Base-by-base conservation (phyloP, 2,797 vertebrate genomes). In the Apogon talboti region DNA sequence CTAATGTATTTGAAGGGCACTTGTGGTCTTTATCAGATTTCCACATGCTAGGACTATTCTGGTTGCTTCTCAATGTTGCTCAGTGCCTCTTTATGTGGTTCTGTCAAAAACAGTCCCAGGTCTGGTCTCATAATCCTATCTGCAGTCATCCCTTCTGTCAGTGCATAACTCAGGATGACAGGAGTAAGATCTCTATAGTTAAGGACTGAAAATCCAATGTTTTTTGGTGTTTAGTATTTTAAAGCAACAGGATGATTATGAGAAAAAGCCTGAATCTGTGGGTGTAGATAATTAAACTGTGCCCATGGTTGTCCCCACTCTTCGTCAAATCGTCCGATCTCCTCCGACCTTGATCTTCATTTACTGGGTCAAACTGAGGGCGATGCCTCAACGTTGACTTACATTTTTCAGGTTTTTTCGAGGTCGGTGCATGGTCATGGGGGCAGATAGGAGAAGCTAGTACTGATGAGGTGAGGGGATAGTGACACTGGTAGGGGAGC, bases 141-240 rank as follows among this genome's bases (percentile, higher is more conserved):
- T 50, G 6, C n/a, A 13, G 46, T 10, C 51, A 33, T 37, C 14
- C 5, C 4, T 42, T 42, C 12, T 47, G 13, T 40, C 44, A 14
- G 10, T 51, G 44, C 21, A 37, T 41, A 11, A 37, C n/a, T 68
- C 63, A 60, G 62, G 40, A 45, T 28, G 13, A 59, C 18, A 28
- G 48, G 11, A 7, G 9, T 24, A 16, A 48, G 28, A 15, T 11
- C 18, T 56, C 14, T 46, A 5, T 24, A 41, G 18, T 60, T 28
- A 18, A 11, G 21, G 30, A 8, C 14, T 61, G 57, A 33, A 33
- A 33, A 24, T 24, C 5, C 5, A 5, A 24, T 5, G 5, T 24
- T 24, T 24, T 24, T 24, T 24, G n/a, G 5, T 24, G 5, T 24
- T 30, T 53, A 11, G 11, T 66, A 3, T 30, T 50, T 14, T 55